Base-by-base conservation (phyloP, 2,888 invertebrate genomes). In the Xestia ashworthii region DNA sequence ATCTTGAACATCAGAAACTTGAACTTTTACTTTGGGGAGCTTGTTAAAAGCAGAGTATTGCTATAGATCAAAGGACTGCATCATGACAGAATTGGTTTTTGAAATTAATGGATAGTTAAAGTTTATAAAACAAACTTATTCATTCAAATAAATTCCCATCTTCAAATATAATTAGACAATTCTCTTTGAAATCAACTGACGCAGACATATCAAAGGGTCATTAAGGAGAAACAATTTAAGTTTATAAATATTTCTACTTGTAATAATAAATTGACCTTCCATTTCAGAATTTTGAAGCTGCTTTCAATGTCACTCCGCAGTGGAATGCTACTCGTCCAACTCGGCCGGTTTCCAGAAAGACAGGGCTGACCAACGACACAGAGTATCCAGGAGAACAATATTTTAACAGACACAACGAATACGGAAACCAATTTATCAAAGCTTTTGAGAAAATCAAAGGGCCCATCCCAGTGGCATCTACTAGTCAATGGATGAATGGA, bases 331-430 rank as follows among this genome's bases (percentile, higher is more conserved):
- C 82, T 89, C 71, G 86, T 32, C 71, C 82, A 14, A 44, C 41
- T 38, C 64, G 44, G 50, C 66, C 78, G 12, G 66, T 71, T 25
- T 53, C 48, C 6, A 71, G 65, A 19, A 32, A 38, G 8, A 32
- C 69, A 14, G 12, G 46, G 22, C 58, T 68, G 32, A 64, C 48
- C 19, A 95, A 97, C 83, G 88, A 95, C 3, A 91, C 85, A 14
- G 90, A 92, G 41, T 81, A 89, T 5, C 85, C 90, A 62, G 89
- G 85, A 91, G 88, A 92, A 22, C 88, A 80, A 70, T 93, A 97
- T 89, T 88, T 97, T 3, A 92, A 95, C 78, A 91, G 92, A 3
- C 97, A 97, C 89, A 97, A 97, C 86, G 90, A 94, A 70, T 98
- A 98, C 85, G 98, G 97, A 0, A 95, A 96, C 71, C 87, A 94